A percentile compares a stretch with the other conserved stretches of the same genome.
These are phyloP conservation scores for Phragmatobia fuliginosa DNA, from an alignment of 2,888 invertebrate genomes.

Conservation along the genomic window DNA sequence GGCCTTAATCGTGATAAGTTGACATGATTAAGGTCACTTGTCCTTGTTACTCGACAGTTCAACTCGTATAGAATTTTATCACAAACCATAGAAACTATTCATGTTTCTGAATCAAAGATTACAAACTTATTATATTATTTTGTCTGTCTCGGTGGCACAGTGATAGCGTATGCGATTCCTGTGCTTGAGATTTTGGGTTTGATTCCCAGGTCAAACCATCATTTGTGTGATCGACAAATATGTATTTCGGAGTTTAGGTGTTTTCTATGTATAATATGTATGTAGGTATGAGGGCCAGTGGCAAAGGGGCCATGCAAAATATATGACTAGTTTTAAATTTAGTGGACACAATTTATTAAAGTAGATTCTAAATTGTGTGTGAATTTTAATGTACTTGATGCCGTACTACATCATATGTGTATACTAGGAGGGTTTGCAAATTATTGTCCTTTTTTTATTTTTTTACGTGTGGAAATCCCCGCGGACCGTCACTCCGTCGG, in stretches of 20 bases:
- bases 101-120: no score
- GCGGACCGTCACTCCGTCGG: no score
- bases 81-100: neutral
- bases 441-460: no score
- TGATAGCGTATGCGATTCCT: no score
- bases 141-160: no score
- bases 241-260: no score
- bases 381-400: slow-evolving; percentile 36
- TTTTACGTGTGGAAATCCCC: no score
- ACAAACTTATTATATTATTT: no score
- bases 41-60: neutral
- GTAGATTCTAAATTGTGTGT: slow-evolving; percentile 45
- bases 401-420: slow-evolving; percentile 1
- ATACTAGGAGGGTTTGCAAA: neutral
- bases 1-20: neutral
- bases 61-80: neutral
- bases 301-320: slow-evolving; percentile 50
- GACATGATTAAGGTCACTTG: neutral
- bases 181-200: no score
- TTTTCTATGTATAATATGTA: no score
- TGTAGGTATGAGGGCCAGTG: slow-evolving; percentile 28
- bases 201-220: no score
- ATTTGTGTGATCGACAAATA: no score
- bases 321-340: slow-evolving; percentile 45
- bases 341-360: slow-evolving; percentile 37